phyloP scores from a whole-genome alignment of 2,797 vertebrate genomes.

The Pyrocephalus nanus region DNA sequence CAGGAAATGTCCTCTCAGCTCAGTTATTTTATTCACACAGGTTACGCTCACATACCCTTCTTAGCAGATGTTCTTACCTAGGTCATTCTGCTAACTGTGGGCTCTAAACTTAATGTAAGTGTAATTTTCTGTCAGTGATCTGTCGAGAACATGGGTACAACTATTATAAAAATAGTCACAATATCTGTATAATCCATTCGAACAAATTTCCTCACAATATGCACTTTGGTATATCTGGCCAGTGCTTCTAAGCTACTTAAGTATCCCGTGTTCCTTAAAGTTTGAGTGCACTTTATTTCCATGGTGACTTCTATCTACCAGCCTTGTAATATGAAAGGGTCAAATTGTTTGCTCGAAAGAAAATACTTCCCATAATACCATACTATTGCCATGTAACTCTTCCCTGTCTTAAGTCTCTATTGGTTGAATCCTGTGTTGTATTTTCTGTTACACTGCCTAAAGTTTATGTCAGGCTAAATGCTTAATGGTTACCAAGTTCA shows the following conservation, averaged over 20 bases:
- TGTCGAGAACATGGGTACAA: neutral
- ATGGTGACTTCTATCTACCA: neutral
- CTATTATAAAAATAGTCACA: neutral
- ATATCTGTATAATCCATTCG: neutral
- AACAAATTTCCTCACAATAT: neutral
- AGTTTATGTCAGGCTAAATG: neutral
- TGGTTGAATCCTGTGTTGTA: neutral
- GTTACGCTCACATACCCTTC: neutral
- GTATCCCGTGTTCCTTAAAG: neutral
- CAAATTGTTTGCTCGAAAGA: neutral
- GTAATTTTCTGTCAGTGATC: neutral
- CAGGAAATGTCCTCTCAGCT: neutral
- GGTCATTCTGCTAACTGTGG: neutral
- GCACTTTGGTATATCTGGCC: neutral
- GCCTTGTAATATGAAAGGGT: neutral
- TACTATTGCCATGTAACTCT: neutral
- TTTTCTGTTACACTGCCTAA: neutral
- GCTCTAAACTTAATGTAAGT: neutral
- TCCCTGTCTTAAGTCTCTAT: neutral
- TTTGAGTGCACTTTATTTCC: neutral
- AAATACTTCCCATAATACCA: neutral
- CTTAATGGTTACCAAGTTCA: neutral
- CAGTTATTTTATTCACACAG: neutral
- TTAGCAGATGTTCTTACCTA: fast-evolving
- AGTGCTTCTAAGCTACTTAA: neutral